Conservation (phyloP, 2,888 invertebrate genomes). For the Phortica magna region DNA sequence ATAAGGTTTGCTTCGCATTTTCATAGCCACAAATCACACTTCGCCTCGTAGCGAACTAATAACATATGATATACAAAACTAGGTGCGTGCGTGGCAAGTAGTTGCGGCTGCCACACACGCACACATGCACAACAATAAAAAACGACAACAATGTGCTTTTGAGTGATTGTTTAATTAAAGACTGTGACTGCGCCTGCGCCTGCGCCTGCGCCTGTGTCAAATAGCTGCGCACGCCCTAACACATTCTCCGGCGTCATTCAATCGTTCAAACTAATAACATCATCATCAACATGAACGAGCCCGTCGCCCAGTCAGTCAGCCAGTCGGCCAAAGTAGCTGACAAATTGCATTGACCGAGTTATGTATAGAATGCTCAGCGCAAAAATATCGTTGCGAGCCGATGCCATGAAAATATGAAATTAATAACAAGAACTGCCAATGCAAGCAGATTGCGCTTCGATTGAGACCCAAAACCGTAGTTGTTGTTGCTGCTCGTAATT, state of each 20-base stretch:
- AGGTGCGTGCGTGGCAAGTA: background rate
- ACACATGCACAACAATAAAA: background rate
- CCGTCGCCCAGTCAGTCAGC: background rate
- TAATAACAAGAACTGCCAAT: slow-evolving; percentile 48
- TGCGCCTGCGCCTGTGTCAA: slow-evolving; percentile 20
- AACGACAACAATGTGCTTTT: background rate
- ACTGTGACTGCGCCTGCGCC: slow-evolving; percentile 1
- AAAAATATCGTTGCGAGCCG: background rate
- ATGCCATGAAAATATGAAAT: slow-evolving; percentile 57
- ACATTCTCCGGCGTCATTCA: slow-evolving; percentile 15
- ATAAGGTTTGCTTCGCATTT: background rate
- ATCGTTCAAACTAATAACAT: slow-evolving; percentile 52
- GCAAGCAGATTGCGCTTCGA: background rate
- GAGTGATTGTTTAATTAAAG: slow-evolving; percentile 30
- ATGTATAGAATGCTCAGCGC: slow-evolving; percentile 52
- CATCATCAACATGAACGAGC: slow-evolving; percentile 48
- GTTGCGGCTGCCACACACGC: background rate
- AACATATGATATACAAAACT: background rate
- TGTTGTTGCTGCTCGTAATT: slow-evolving; percentile 50
- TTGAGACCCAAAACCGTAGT: slow-evolving; percentile 7
- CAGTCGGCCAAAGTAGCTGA: slow-evolving; percentile 30
- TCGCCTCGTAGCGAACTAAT: background rate
- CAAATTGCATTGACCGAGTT: slow-evolving; percentile 50
- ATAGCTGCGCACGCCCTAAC: slow-evolving; percentile 22
- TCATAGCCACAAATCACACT: slow-evolving; percentile 25